Evolutionary conservation across 2,113 vertebrate species (phyloP).

Genomic region (Grallaria varia): DNA sequence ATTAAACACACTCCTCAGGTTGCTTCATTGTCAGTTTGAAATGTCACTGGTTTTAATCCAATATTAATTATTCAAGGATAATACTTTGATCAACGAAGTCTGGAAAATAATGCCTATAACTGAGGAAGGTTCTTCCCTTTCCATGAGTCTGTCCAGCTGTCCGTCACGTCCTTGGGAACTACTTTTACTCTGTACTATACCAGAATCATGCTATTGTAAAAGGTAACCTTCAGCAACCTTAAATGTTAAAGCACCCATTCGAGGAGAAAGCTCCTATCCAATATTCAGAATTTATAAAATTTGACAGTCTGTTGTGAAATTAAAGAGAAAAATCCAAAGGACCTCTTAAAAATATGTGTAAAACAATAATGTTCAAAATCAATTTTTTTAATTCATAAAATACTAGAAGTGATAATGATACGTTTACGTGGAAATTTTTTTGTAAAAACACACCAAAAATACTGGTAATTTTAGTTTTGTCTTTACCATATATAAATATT

Average conservation of each 20-base stretch:
- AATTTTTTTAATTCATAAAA: background rate
- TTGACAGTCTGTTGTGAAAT: background rate
- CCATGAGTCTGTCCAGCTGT: background rate
- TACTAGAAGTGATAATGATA: background rate
- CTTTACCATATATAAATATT: background rate
- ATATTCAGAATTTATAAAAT: background rate
- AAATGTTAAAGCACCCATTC: background rate
- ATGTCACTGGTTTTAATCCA: conserved; percentile 34
- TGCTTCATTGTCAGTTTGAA: conserved; percentile 4
- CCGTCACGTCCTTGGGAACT: background rate
- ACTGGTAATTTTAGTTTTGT: background rate
- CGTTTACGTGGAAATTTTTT: background rate
- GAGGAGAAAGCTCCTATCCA: background rate
- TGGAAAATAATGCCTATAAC: background rate
- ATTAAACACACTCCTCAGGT: conserved; percentile 15
- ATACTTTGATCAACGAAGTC: background rate
- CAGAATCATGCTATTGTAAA: background rate
- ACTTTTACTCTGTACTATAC: background rate
- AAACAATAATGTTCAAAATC: background rate
- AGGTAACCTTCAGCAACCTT: background rate
- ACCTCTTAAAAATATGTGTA: background rate
- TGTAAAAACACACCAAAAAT: background rate
- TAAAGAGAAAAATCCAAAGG: background rate
- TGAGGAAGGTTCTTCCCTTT: background rate
- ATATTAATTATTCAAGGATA: conserved; percentile 19